Evolutionary conservation across 2,797 vertebrate species (phyloP), one percentile per base, ranked within the genome.

Genomic region (Graptemys geographica): DNA sequence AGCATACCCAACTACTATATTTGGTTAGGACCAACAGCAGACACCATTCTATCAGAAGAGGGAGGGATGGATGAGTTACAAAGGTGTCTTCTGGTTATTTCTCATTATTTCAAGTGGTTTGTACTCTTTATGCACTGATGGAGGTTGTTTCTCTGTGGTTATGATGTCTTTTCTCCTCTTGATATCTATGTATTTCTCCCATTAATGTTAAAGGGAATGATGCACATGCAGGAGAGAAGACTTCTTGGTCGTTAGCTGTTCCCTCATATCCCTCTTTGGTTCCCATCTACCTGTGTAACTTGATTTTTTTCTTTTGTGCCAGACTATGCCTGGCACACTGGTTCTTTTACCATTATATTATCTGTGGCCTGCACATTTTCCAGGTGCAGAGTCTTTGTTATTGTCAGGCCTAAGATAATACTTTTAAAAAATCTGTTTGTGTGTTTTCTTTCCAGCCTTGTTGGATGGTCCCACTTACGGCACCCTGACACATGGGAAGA

Each of bases 271-370:
- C 5, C 53, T 72, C 21, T 59, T 41, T 87, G 21, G 33, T 47
- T 52, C 41, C 31, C 57, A 18, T 37, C 31, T 25, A 59, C 28
- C 12, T 15, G 57, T 59, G 57, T 31, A 59, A 59, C 57, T 59
- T 33, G 57, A 33, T 59, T 16, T 83, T 86, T 86, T 33, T 62
- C 3, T 21, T 3, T 0, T 28, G 5, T 25, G 1, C 10, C n/a
- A 51, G 15, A 19, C n/a, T 79, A 5, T 31, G 13, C 53, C 65
- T 25, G 11, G 12, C 41, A 44, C 27, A 21, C 12, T 9, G 1
- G 0, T 47, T 79, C 41, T 55, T n/a, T 65, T 49, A 25, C 0
- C 0, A 47, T 91, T 28, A 1, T 84, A 31, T 49, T 79, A 9
- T 37, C 41, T 11, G 10, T n/a, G n/a, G 56, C 10, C 25, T 57